Conservation (phyloP, 2,797 vertebrate genomes). For the Mormyrops boulengeri region DNA sequence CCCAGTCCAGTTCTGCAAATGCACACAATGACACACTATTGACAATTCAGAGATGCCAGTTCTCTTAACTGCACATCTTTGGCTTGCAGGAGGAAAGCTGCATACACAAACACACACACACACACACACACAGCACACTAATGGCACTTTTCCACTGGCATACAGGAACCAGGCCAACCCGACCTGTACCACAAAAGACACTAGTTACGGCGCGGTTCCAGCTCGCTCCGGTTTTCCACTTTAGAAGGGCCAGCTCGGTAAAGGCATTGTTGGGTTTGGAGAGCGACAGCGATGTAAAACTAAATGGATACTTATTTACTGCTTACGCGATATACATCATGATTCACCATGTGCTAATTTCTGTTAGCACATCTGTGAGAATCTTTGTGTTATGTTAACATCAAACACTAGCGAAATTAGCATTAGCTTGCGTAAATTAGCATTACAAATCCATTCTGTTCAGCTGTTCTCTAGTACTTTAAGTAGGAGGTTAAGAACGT, state of each 20-base stretch:
- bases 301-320: neutral
- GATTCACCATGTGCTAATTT: neutral
- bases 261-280: neutral
- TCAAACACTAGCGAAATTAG: neutral
- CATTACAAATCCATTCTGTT: neutral
- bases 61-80: neutral
- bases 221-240: neutral
- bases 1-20: neutral
- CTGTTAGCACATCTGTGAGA: neutral
- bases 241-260: neutral
- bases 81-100: neutral
- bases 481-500: neutral
- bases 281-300: neutral
- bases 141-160: neutral
- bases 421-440: neutral
- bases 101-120: neutral
- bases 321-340: neutral
- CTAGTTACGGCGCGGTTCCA: neutral
- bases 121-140: neutral
- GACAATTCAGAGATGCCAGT: neutral
- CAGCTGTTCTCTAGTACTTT: neutral
- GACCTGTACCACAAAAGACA: neutral
- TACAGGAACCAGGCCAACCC: neutral
- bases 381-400: neutral
- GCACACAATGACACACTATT: neutral